Percentiles rank a stretch among this genome's conserved stretches.
These are phyloP conservation scores for Bursaphelenchus okinawaensis DNA, from an alignment of 2,888 invertebrate species.

Conservation along the genomic window DNA sequence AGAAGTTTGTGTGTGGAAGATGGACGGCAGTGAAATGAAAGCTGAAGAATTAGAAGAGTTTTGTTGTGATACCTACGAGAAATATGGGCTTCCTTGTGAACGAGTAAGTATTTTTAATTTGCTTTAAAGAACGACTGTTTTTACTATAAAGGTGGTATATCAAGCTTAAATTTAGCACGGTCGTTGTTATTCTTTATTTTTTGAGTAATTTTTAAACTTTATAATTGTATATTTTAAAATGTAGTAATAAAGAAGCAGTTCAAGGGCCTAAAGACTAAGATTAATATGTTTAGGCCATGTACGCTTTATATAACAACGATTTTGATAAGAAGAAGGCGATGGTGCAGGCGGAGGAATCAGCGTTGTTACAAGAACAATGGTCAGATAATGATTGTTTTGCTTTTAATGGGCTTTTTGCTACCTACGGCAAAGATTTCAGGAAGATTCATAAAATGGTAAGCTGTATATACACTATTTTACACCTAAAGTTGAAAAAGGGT, in stretches of 20 bases:
- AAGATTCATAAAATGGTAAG: conserved; percentile 12
- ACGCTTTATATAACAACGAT: neutral
- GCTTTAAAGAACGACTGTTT: no score
- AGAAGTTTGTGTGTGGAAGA: neutral
- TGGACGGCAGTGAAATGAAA: neutral
- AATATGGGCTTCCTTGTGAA: neutral
- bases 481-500: no score
- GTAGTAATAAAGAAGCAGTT: no score
- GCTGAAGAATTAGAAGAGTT: neutral
- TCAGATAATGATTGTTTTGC: neutral
- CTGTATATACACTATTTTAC: neutral
- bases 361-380: neutral
- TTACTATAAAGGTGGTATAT: no score
- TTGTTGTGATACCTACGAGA: neutral
- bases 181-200: no score
- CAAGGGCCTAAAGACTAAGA: no score
- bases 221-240: neutral
- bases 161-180: no score
- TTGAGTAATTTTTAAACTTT: no score
- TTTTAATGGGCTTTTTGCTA: conserved; percentile 6
- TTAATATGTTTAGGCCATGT: neutral
- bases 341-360: neutral
- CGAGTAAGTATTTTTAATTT: neutral
- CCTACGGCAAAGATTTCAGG: conserved; percentile 4
- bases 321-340: conserved; percentile 1